Conservation (phyloP, 2,113 vertebrate genomes). For the Platichthys stellatus region DNA sequence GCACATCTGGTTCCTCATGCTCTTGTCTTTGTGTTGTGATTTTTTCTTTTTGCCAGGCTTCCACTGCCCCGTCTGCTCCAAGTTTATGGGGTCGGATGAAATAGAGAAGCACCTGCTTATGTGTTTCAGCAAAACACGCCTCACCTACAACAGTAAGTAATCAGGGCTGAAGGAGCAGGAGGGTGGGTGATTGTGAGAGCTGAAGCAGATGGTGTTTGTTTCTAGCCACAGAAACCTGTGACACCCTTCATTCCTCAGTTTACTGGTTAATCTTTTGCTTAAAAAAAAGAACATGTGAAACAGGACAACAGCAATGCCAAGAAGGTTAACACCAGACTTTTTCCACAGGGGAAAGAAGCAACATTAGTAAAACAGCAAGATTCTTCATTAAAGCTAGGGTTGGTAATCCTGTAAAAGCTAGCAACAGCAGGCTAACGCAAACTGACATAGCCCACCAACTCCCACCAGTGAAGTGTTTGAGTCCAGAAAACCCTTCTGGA, state of each 20-base stretch:
- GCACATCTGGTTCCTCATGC: slow-evolving; percentile 23
- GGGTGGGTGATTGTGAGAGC: not conserved
- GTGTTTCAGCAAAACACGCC: slow-evolving; percentile 96
- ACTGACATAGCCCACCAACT: no score
- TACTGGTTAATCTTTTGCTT: not conserved
- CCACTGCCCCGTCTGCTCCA: slow-evolving; percentile 97
- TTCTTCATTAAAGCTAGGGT: not conserved
- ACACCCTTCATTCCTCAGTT: not conserved
- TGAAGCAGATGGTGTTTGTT: not conserved
- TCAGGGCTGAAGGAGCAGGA: not conserved
- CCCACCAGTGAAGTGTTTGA: no score
- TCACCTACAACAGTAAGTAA: slow-evolving; percentile 96
- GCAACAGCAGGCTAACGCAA: not conserved
- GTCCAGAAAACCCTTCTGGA: no score
- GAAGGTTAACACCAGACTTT: not conserved
- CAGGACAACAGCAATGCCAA: not conserved
- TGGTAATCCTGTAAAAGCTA: not conserved
- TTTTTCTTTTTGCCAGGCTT: slow-evolving; percentile 83
- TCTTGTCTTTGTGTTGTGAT: slow-evolving; percentile 35
- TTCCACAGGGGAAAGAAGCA: not conserved
- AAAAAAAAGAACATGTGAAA: not conserved
- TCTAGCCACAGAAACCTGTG: not conserved
- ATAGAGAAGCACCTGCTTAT: slow-evolving; percentile 96
- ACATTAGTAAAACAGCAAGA: not conserved
- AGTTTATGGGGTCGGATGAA: slow-evolving; percentile 93